Conservation (phyloP, 23 tunicate genomes). For the Ascidia mentula region DNA sequence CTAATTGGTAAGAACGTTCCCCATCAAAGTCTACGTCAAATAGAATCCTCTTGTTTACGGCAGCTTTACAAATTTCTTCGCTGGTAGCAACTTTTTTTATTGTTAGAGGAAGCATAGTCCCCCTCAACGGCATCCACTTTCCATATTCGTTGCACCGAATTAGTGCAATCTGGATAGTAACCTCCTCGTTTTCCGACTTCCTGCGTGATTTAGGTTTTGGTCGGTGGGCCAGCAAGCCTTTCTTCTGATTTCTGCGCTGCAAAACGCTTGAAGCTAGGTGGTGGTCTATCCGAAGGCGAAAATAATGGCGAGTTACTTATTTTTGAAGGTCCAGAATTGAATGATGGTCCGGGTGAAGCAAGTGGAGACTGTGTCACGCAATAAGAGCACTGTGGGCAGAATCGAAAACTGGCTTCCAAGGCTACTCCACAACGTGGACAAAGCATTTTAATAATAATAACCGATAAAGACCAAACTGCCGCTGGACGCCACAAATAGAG, state of each 20-base stretch:
- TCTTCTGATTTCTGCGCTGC: background rate
- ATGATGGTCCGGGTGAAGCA: conserved; percentile 3
- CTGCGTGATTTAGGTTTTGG: conserved; percentile 18
- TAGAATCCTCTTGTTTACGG: background rate
- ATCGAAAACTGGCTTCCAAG: conserved; percentile 11
- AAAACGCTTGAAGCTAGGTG: conserved; percentile 5
- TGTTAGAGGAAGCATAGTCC: background rate
- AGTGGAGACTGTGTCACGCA: conserved; percentile 15
- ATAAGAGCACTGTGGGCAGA: conserved; percentile 13
- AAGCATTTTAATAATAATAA: background rate
- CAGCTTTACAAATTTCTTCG: background rate
- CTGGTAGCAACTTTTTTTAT: background rate
- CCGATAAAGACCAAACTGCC: background rate
- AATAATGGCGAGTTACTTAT: background rate
- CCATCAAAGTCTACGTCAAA: background rate
- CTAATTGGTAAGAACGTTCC: background rate
- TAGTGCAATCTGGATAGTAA: conserved; percentile 6
- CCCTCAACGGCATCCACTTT: background rate
- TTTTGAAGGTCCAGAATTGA: conserved; percentile 1
- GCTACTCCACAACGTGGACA: conserved; percentile 5
- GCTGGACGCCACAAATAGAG: no score
- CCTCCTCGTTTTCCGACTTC: background rate
- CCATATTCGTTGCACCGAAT: background rate
- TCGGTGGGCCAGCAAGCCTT: conserved; percentile 14
- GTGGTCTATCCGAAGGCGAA: no score